A percentile compares a stretch with the other conserved stretches of the same genome.
These are phyloP conservation scores for Pseudomugil tenellus DNA, from an alignment of 2,797 vertebrate genomes.

Conservation along the genomic window DNA sequence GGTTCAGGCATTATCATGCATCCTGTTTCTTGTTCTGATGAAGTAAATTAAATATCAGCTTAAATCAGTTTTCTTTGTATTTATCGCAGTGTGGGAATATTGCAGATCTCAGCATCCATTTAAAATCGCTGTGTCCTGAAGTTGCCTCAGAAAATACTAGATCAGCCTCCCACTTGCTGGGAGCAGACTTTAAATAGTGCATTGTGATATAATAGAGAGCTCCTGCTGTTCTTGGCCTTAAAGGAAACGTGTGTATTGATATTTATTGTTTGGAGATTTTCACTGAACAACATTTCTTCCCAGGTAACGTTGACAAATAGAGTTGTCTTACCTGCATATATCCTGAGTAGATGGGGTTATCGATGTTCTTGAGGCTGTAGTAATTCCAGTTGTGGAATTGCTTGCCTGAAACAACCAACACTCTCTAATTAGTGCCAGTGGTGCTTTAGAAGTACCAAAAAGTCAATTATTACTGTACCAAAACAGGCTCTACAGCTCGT, in stretches of 20 bases:
- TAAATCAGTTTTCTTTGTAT: constrained; percentile 31
- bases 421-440: constrained; percentile 65
- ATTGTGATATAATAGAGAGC: constrained; percentile 20
- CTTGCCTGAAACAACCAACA: constrained; percentile 89
- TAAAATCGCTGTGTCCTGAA: constrained; percentile 28
- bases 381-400: constrained; percentile 87
- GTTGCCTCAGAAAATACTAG: constrained; percentile 23
- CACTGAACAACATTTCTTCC: not conserved
- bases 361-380: constrained; percentile 86
- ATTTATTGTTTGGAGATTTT: constrained; percentile 9
- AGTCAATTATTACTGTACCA: too few species aligned
- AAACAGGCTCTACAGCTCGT: too few species aligned
- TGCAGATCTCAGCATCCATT: constrained; percentile 33
- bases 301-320: not conserved
- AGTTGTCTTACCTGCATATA: constrained; percentile 90
- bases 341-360: constrained; percentile 92
- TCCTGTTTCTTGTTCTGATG: not conserved
- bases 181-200: constrained; percentile 14
- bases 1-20: constrained; percentile 1
- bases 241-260: not conserved
- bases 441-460: not conserved
- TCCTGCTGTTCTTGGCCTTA: constrained; percentile 7
- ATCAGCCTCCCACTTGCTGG: constrained; percentile 26
- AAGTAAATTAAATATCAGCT: constrained; percentile 7
- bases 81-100: constrained; percentile 3